A percentile compares a stretch with the other conserved stretches of the same genome.
These are phyloP conservation scores for Chymomyza amoena DNA, from an alignment of 2,888 invertebrate genomes.

Conservation along the genomic window DNA sequence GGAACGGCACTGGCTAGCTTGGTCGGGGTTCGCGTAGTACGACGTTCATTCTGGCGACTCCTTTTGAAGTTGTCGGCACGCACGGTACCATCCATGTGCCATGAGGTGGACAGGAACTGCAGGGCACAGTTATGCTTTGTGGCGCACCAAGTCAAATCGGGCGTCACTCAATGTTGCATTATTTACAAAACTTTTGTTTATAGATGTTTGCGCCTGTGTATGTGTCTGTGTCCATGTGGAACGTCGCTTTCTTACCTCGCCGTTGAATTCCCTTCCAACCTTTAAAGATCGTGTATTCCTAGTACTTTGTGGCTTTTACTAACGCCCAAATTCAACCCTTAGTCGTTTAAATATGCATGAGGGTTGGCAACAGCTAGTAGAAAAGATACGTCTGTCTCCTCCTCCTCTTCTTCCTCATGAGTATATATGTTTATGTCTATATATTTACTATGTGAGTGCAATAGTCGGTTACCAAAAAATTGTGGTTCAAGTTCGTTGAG, in stretches of 20 bases:
- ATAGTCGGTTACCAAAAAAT: conserved; percentile 54
- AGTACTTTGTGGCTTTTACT: conserved; percentile 55
- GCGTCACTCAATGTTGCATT: conserved; percentile 59
- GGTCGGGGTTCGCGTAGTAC: background rate
- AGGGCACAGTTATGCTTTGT: conserved; percentile 49
- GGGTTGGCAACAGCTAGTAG: conserved; percentile 56
- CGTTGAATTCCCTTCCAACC: background rate
- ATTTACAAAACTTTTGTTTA: conserved; percentile 71
- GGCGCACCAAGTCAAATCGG: conserved; percentile 22
- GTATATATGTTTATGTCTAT: background rate
- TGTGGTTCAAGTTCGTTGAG: conserved; percentile 74
- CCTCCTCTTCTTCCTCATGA: background rate
- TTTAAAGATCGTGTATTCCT: too few species aligned
- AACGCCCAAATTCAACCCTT: conserved; percentile 25
- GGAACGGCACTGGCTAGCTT: background rate
- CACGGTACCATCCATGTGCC: conserved; percentile 9
- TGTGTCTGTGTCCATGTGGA: background rate
- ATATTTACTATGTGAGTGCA: conserved; percentile 21
- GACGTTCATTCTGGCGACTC: background rate
- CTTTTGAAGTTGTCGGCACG: conserved; percentile 7
- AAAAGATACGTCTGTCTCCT: conserved; percentile 24
- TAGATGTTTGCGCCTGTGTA: conserved; percentile 62
- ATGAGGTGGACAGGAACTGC: conserved; percentile 39
- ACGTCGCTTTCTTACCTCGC: background rate
- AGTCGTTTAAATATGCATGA: conserved; percentile 72